A percentile compares a stretch with the other conserved stretches of the same genome.
These are phyloP conservation scores for Plebejus anna DNA, from an alignment of 2,888 invertebrate genomes.

Conservation along the genomic window DNA sequence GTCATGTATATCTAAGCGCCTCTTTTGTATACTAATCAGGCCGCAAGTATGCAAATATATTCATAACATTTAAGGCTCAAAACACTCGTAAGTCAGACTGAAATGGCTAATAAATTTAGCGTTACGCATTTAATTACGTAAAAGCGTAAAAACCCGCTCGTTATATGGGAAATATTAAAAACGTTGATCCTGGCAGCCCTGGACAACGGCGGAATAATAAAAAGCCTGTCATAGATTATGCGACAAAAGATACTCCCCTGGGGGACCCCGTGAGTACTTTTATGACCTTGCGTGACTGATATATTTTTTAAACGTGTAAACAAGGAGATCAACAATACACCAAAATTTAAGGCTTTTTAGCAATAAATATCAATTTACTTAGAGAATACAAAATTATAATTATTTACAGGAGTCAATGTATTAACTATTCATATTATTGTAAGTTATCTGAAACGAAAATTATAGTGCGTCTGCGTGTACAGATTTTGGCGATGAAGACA, in stretches of 20 bases:
- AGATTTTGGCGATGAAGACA: too few species aligned
- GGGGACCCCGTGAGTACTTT: not conserved
- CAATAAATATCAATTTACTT: too few species aligned
- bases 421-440: too few species aligned
- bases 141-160: conserved; percentile 10
- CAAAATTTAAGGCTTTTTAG: not conserved
- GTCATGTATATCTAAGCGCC: not conserved
- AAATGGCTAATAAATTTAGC: conserved; percentile 13
- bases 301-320: not conserved
- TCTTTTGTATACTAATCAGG: not conserved
- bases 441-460: too few species aligned
- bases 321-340: not conserved
- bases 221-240: conserved; percentile 9
- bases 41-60: not conserved
- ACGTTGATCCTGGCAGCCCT: not conserved
- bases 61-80: not conserved
- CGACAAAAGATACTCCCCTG: not conserved
- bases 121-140: conserved; percentile 9
- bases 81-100: not conserved
- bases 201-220: not conserved
- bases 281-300: not conserved
- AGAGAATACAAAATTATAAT: too few species aligned
- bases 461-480: too few species aligned
- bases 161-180: conserved; percentile 1
- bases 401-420: too few species aligned